Evolutionary conservation across 2,888 invertebrate genomes (phyloP), one percentile per base, ranked within the genome.

Genomic region (Drosophila prolongata): DNA sequence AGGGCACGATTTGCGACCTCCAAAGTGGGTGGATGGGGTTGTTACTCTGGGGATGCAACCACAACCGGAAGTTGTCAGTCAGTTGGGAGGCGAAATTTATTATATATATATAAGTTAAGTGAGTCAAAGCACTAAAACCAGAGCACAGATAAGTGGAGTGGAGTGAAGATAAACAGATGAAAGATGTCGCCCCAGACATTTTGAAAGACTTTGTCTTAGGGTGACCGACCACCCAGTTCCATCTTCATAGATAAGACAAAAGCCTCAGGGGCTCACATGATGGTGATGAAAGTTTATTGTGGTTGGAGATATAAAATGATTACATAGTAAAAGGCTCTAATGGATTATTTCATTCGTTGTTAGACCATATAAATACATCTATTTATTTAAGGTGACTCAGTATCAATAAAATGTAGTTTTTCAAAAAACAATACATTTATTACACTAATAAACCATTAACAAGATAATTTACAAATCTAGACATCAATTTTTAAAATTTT

Each of bases 11-110:
- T 43, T 11, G 61, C 50, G 50, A 52, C 65, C 65, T 24, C 62
- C 34, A 40, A 53, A 35, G 43, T 42, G 44, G 44, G 46, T 65
- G 62, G 52, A 16, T 16, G n/a, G 49, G 53, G 38, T 58, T 19
- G 52, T 35, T 34, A 10, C 42, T 30, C 47, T 59, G 49, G 60
- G 43, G 60, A 55, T 60, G 64, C 55, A 40, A 24, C 58, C 54
- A 19, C 58, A 30, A 19, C 65, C 64, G 66, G 66, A 66, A 66
- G 66, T 54, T 66, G 62, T 47, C 65, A n/a, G 59, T 53, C 59
- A 16, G 65, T 53, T 43, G n/a, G 11, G 34, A 24, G 53, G 60
- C 60, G 34, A 60, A 64, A 44, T 44, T 61, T 27, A 24, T 38
- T 46, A n/a, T 1, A n/a, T 27, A n/a, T 27, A 27, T 27, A 46